These are phyloP conservation scores for Hemaris fuciformis DNA, from an alignment of 2,888 invertebrate genomes.

Conservation along the genomic window DNA sequence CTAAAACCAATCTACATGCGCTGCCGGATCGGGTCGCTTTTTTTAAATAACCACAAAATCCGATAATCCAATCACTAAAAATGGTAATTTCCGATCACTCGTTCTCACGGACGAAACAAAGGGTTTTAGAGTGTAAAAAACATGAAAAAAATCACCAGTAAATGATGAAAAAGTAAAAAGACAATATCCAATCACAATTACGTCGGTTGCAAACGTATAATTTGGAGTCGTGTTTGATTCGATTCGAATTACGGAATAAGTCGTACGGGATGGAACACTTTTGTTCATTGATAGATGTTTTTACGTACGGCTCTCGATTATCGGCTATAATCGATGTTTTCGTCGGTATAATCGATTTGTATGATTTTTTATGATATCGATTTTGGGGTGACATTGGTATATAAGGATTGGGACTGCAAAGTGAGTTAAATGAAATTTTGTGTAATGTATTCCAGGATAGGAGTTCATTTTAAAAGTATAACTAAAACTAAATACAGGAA, in stretches of 20 bases:
- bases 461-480: background rate
- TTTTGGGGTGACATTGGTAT: background rate
- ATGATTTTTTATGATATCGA: background rate
- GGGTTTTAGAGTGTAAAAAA: conserved; percentile 64
- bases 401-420: no score
- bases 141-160: conserved; percentile 34
- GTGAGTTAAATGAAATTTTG: no score
- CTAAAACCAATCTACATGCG: conserved; percentile 54
- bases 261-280: conserved; percentile 33
- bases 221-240: conserved; percentile 51
- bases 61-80: conserved; percentile 77
- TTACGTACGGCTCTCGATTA: background rate
- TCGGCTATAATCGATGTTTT: conserved; percentile 3
- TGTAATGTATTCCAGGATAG: no score
- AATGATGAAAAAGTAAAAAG: conserved; percentile 56
- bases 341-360: background rate
- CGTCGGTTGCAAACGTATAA: conserved; percentile 48
- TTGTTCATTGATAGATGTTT: conserved; percentile 30
- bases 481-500: no score
- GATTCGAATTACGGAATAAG: conserved; percentile 42
- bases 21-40: conserved; percentile 50
- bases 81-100: conserved; percentile 73
- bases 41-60: conserved; percentile 57
- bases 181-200: conserved; percentile 77
- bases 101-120: conserved; percentile 76